Base-by-base conservation (phyloP, 2,113 vertebrate species). In the Poeciliopsis retropinna region DNA sequence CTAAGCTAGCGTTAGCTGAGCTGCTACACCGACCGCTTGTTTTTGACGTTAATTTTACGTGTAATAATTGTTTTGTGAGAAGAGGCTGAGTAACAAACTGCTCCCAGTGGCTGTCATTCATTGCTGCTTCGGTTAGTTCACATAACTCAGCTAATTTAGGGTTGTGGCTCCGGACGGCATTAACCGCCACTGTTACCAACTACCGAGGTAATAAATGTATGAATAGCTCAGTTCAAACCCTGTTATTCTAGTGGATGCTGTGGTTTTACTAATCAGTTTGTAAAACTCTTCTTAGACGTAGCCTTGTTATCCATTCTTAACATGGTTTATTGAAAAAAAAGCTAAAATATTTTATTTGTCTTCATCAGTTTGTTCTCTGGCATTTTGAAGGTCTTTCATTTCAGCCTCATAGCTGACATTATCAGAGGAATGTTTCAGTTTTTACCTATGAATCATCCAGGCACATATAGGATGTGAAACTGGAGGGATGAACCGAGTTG, bases 81-180 rank as follows among this genome's bases (percentile, higher is more conserved):
- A n/a, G 51, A 57, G 41, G 61, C n/a, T 47, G 10, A 39, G 57
- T 67, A 29, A 19, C 71, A 67, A 17, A 30, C 10, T 22, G 29
- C 11, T 71, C 39, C 17, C 25, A 31, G 7, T 12, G 19, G 10
- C 3, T 72, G 79, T 78, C 71, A 67, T 61, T 34, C 82, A 47
- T 47, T 6, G 5, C 44, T 47, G 44, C 44, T 47, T 47, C 17
- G 44, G 44, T 47, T 47, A 47, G 44, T 47, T 19, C 17, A 47
- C 44, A 6, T 62, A 51, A 25, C 27, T 64, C 57, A 64, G 65
- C 67, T 65, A 72, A 68, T 60, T 54, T 64, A 27, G 32, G 68
- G 27, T 31, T 37, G 51, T 66, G 69, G 28, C 34, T 39, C 27
- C 14, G 57, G 63, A 37, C 8, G 11, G 1, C 2, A 14, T 29